Conservation (phyloP, 2,888 invertebrate species). For the Plagodis pulveraria region DNA sequence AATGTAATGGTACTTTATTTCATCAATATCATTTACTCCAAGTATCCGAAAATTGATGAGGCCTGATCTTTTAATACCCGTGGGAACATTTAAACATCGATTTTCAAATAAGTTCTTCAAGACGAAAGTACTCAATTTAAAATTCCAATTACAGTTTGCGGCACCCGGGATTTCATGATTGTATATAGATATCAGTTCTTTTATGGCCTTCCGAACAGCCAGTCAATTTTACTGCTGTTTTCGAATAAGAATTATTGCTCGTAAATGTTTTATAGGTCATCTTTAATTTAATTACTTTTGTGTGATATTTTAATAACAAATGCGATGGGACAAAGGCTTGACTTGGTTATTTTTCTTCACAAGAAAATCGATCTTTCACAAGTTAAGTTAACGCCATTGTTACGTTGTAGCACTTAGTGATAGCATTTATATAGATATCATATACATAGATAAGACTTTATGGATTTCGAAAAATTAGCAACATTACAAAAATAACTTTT, state of each 20-base stretch:
- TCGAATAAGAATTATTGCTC: slow-evolving; percentile 13
- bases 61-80: background rate
- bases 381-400: no score
- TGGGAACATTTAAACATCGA: background rate
- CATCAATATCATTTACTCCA: no score
- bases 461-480: no score
- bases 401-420: no score
- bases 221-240: slow-evolving; percentile 17
- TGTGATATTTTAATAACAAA: background rate
- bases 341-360: no score
- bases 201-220: slow-evolving; percentile 3
- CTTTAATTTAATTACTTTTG: background rate
- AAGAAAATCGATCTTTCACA: no score
- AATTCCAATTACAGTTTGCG: slow-evolving; percentile 23
- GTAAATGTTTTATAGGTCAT: slow-evolving; percentile 6
- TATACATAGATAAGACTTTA: no score
- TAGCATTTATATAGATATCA: no score
- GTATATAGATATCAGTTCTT: slow-evolving; percentile 11
- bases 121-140: slow-evolving; percentile 3
- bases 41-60: no score
- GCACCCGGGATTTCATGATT: slow-evolving; percentile 7
- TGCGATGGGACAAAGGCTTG: background rate
- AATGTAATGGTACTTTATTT: no score
- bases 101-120: background rate
- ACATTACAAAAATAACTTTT: no score